These are phyloP conservation scores for Malachius bipustulatus DNA, from an alignment of 2,888 invertebrate species.

Conservation along the genomic window DNA sequence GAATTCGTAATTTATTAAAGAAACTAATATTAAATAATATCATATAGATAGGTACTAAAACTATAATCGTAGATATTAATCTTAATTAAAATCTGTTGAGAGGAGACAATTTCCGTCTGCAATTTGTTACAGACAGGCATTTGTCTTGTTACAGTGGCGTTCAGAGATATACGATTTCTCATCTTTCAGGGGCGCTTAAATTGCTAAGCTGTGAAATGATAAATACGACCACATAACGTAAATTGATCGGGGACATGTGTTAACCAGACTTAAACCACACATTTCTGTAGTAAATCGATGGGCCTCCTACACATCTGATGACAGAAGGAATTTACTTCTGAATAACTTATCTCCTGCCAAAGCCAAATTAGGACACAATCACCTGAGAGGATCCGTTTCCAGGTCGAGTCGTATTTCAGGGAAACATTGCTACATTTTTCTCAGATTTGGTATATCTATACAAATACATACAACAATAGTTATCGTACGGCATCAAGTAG, in stretches of 20 bases:
- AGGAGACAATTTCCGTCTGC: neutral
- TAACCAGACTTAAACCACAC: conserved; percentile 2
- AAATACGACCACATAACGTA: neutral
- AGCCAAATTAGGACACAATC: too few relatives aligned
- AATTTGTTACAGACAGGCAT: neutral
- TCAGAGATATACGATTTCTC: neutral
- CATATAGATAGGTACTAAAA: too few relatives aligned
- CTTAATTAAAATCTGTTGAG: neutral
- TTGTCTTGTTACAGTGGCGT: neutral
- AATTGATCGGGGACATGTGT: conserved; percentile 3
- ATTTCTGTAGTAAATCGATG: neutral
- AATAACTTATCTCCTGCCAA: too few relatives aligned
- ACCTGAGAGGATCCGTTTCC: too few relatives aligned
- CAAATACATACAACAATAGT: too few relatives aligned
- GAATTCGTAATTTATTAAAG: too few relatives aligned
- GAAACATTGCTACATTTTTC: too few relatives aligned
- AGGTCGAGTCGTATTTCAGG: too few relatives aligned
- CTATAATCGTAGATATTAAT: conserved; percentile 2
- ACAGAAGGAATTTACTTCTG: neutral
- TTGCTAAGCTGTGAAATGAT: conserved; percentile 1
- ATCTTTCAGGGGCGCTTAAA: conserved; percentile 3
- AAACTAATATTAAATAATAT: too few relatives aligned
- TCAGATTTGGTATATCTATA: too few relatives aligned
- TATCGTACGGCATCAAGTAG: too few relatives aligned
- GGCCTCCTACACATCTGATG: neutral